Evolutionary conservation across 2,888 invertebrate species (phyloP).

Genomic region (Galeopsomyia nigrocyanea): DNA sequence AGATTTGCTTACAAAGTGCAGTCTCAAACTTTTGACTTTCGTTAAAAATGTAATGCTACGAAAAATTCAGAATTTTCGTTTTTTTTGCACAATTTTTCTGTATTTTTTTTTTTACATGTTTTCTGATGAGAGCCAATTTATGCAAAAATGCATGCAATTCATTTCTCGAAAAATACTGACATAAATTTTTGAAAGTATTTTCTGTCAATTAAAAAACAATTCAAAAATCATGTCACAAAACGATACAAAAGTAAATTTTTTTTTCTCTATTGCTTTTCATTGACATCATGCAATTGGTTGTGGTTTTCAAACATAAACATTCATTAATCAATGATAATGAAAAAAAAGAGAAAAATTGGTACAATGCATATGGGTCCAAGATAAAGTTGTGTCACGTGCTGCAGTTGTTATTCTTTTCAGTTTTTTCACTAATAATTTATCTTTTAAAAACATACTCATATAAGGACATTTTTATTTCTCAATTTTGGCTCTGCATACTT

Average conservation of each 20-base stretch:
- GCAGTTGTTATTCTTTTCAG: constrained; percentile 53
- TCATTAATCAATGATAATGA: neutral
- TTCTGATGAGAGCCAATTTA: constrained; percentile 14
- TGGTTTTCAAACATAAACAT: neutral
- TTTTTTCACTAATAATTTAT: neutral
- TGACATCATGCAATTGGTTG: constrained; percentile 12
- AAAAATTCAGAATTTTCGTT: constrained; percentile 10
- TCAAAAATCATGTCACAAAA: neutral
- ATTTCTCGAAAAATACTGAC: constrained; percentile 3
- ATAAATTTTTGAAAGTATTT: neutral
- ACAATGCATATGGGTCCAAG: constrained; percentile 64
- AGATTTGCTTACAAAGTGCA: neutral
- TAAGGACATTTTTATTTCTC: constrained; percentile 14
- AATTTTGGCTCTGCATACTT: constrained; percentile 35
- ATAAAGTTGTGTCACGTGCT: constrained; percentile 65
- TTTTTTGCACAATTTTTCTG: neutral
- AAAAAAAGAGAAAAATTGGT: constrained; percentile 13
- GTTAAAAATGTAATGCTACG: constrained; percentile 46
- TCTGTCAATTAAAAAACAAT: neutral
- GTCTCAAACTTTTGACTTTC: constrained; percentile 4
- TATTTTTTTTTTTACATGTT: neutral
- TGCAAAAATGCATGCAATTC: neutral
- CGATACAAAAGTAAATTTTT: too few relatives aligned
- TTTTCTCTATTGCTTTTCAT: neutral
- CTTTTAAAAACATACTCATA: neutral